A percentile compares a stretch with the other conserved stretches of the same genome.
These are phyloP conservation scores for Eumaeus atala DNA, from an alignment of 1,140 invertebrate genomes.

Conservation along the genomic window DNA sequence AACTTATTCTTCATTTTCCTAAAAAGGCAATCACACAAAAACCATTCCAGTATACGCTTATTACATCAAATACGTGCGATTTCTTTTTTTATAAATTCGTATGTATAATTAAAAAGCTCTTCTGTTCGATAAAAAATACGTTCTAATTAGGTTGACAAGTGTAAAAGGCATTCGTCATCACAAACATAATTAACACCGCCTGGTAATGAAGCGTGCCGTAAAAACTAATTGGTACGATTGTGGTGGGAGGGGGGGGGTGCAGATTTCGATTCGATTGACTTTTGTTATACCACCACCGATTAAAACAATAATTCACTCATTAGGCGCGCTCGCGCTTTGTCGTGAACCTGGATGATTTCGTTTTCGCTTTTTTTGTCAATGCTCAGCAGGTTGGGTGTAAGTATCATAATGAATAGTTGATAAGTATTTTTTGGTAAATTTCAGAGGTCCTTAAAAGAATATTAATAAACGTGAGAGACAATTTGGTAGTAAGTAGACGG, in stretches of 20 bases:
- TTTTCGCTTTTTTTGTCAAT: too few species aligned
- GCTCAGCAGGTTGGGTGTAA: too few species aligned
- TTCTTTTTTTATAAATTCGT: constrained; percentile 7
- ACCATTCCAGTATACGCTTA: too few species aligned
- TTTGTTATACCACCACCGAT: constrained; percentile 28
- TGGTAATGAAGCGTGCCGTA: constrained; percentile 66
- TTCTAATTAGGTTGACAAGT: constrained; percentile 67
- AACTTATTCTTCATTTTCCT: too few species aligned
- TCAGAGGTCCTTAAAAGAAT: too few species aligned
- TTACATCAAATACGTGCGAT: background rate
- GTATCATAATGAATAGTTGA: too few species aligned
- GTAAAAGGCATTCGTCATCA: constrained; percentile 56
- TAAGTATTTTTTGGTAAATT: too few species aligned
- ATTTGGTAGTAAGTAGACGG: too few species aligned
- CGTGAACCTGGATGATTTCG: too few species aligned
- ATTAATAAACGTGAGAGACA: too few species aligned
- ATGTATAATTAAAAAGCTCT: constrained; percentile 6
- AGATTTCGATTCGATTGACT: constrained; percentile 31
- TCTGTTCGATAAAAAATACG: constrained; percentile 14
- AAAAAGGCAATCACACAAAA: too few species aligned
- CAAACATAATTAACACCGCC: constrained; percentile 70
- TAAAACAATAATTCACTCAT: constrained; percentile 5
- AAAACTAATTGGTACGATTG: constrained; percentile 68
- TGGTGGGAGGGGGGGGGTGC: constrained; percentile 33
- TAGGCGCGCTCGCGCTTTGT: constrained; percentile 15